These are phyloP conservation scores for Chloebia gouldiae DNA, from an alignment of 2,113 vertebrate species.

Conservation along the genomic window DNA sequence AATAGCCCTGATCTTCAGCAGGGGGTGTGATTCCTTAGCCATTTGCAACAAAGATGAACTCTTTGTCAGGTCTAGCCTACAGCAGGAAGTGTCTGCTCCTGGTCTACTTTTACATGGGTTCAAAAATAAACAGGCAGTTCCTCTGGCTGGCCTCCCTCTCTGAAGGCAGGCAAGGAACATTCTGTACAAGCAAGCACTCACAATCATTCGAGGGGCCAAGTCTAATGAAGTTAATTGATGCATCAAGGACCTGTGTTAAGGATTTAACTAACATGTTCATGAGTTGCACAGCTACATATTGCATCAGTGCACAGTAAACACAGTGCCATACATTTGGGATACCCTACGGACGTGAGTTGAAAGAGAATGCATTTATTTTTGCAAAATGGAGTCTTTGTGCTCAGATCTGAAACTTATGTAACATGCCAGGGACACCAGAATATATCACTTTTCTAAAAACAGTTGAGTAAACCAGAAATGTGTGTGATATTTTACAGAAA, in stretches of 20 bases:
- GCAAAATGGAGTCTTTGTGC: slow-evolving; percentile 49
- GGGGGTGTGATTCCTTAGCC: slow-evolving; percentile 49
- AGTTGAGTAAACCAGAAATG: slow-evolving; percentile 27
- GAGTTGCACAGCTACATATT: neutral
- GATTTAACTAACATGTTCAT: neutral
- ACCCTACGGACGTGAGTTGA: neutral
- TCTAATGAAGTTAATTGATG: slow-evolving; percentile 26
- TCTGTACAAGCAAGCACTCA: slow-evolving; percentile 58
- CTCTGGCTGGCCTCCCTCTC: slow-evolving; percentile 52
- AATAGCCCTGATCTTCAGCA: slow-evolving; percentile 59
- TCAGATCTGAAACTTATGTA: neutral
- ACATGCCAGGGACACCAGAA: slow-evolving; percentile 10
- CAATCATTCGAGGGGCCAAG: neutral
- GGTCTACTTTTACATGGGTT: slow-evolving; percentile 64
- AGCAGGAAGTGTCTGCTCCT: slow-evolving; percentile 61
- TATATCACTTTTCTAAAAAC: slow-evolving; percentile 37
- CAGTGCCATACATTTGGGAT: neutral
- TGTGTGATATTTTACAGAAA: neutral
- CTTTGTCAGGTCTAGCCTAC: slow-evolving; percentile 68
- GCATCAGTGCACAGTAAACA: slow-evolving; percentile 7
- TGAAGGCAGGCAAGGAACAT: slow-evolving; percentile 59
- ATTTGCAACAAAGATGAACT: slow-evolving; percentile 73
- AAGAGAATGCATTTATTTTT: slow-evolving; percentile 42
- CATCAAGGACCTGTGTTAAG: neutral
- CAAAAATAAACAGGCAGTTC: slow-evolving; percentile 69